Percentiles rank a stretch among this genome's conserved stretches.
Conservation (phyloP, 1,140 invertebrate species). For the Drosophila teissieri region DNA sequence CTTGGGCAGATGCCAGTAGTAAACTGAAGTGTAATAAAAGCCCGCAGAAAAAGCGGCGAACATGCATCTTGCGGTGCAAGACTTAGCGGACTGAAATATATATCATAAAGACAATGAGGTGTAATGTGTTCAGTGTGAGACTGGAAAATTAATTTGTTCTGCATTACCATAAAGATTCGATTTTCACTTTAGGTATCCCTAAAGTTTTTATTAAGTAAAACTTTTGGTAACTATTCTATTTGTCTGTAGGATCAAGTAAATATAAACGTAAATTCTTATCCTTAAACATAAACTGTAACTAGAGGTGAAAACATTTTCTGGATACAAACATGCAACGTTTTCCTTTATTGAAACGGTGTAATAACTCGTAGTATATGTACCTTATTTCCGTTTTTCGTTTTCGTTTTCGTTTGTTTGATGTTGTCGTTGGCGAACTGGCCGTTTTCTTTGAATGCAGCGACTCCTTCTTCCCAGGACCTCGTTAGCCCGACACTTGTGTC, state of each 20-base stretch:
- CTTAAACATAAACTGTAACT: too few species aligned
- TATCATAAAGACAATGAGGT: neutral
- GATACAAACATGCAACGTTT: too few species aligned
- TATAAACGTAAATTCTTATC: too few species aligned
- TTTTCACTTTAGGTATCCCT: neutral
- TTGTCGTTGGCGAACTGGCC: neutral
- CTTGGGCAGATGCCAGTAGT: neutral
- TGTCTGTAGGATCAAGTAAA: too few species aligned
- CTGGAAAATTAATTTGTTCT: slow-evolving; percentile 1
- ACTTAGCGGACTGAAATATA: neutral
- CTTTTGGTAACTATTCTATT: too few species aligned
- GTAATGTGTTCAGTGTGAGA: neutral
- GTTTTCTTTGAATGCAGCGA: slow-evolving; percentile 50
- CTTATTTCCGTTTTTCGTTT: too few species aligned
- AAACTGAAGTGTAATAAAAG: neutral
- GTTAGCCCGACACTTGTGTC: slow-evolving; percentile 33
- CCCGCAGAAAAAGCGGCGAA: neutral
- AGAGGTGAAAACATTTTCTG: too few species aligned
- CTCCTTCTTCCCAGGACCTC: slow-evolving; percentile 32
- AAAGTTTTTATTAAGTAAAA: too few species aligned
- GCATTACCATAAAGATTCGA: neutral
- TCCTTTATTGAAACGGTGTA: too few species aligned
- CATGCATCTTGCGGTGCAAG: neutral
- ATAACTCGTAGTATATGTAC: too few species aligned
- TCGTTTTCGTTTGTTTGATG: neutral